phyloP scores from a whole-genome alignment of 2,797 vertebrate species.

The Myoxocephalus aenaeus region DNA sequence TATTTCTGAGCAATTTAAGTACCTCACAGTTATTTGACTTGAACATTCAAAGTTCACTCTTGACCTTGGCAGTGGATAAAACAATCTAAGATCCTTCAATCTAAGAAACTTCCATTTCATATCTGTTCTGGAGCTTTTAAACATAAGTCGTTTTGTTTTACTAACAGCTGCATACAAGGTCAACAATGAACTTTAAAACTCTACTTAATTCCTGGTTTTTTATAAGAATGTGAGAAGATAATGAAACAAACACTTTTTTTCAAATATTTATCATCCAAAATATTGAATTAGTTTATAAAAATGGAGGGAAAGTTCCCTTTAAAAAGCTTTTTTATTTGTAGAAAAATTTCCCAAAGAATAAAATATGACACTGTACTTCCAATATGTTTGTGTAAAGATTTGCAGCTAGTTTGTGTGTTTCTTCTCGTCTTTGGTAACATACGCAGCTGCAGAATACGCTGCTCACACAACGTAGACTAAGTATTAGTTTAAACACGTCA shows the following conservation, averaged over 20 bases:
- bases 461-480: not conserved
- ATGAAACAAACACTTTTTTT: not conserved
- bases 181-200: not conserved
- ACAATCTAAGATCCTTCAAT: not conserved
- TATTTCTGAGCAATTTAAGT: not conserved
- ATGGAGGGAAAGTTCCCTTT: not conserved
- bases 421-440: not conserved
- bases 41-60: not conserved
- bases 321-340: not conserved
- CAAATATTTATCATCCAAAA: not conserved
- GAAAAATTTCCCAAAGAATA: not conserved
- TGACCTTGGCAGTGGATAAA: not conserved
- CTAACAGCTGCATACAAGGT: not conserved
- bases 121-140: not conserved
- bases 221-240: not conserved
- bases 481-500: not conserved
- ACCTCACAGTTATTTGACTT: not conserved
- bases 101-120: not conserved
- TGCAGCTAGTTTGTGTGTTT: not conserved
- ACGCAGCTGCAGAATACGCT: not conserved
- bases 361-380: not conserved
- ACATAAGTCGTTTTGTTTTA: too few relatives aligned
- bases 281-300: not conserved
- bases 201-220: not conserved
- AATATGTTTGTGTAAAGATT: not conserved